These are phyloP conservation scores for Geotrupes spiniger DNA, from an alignment of 2,888 invertebrate genomes.

Conservation along the genomic window DNA sequence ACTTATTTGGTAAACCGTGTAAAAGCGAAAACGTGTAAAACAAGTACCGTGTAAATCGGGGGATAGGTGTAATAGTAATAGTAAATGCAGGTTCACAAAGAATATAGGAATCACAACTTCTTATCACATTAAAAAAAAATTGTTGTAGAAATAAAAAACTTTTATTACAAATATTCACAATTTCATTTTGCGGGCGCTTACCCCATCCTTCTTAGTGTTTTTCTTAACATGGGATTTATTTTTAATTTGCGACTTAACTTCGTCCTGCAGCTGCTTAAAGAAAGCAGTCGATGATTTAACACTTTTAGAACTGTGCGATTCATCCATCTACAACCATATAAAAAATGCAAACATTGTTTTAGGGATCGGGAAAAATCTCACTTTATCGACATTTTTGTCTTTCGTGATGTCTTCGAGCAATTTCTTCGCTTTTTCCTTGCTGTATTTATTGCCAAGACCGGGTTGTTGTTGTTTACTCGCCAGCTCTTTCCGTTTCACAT, in stretches of 20 bases:
- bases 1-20: too few species aligned
- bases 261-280: slow-evolving; percentile 82
- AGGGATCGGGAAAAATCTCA: not conserved
- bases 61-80: too few species aligned
- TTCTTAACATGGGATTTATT: slow-evolving; percentile 45
- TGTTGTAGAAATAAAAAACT: slow-evolving; percentile 12
- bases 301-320: slow-evolving; percentile 50
- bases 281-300: slow-evolving; percentile 78
- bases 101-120: too few species aligned
- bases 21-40: too few species aligned
- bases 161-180: slow-evolving; percentile 49
- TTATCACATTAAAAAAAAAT: too few species aligned
- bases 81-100: too few species aligned
- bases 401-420: slow-evolving; percentile 63
- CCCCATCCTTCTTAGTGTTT: slow-evolving; percentile 41
- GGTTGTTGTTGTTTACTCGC: slow-evolving; percentile 52
- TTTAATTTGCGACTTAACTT: slow-evolving; percentile 58
- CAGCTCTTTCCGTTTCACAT: slow-evolving; percentile 54
- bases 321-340: slow-evolving; percentile 47
- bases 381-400: slow-evolving; percentile 63
- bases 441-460: slow-evolving; percentile 55
- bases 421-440: slow-evolving; percentile 59
- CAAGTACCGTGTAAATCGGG: too few species aligned
- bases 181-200: slow-evolving; percentile 62
- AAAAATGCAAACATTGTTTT: not conserved